Conservation (phyloP, 2,113 vertebrate species). For the Hippocampus abdominalis region DNA sequence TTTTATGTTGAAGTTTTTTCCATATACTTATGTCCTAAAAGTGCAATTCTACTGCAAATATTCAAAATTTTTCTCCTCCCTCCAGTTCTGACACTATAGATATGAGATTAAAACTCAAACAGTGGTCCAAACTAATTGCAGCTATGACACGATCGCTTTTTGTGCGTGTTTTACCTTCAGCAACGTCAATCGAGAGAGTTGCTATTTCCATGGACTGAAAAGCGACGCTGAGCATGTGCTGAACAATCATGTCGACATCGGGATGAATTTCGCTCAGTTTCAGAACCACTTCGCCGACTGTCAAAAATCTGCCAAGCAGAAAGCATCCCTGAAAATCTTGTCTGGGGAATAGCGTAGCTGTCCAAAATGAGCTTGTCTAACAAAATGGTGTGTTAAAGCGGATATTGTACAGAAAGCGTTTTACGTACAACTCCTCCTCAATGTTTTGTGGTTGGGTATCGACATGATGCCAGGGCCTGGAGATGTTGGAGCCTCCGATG, state of each 20-base stretch:
- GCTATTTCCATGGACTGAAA: conserved; percentile 56
- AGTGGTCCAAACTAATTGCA: background rate
- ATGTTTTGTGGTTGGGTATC: conserved; percentile 45
- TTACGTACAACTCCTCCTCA: conserved; percentile 66
- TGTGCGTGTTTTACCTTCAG: conserved; percentile 47
- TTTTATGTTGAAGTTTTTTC: background rate
- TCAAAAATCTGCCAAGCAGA: conserved; percentile 57
- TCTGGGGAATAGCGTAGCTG: background rate
- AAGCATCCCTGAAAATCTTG: background rate
- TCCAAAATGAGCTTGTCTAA: background rate
- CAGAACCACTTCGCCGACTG: conserved; percentile 42
- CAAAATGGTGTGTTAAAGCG: background rate
- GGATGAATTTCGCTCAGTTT: conserved; percentile 50
- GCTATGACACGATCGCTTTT: background rate
- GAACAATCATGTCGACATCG: conserved; percentile 39
- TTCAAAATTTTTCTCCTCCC: background rate
- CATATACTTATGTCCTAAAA: background rate
- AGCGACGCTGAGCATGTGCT: conserved; percentile 35
- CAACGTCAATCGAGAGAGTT: conserved; percentile 29
- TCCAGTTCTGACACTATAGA: no score
- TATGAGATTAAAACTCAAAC: background rate
- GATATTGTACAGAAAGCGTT: background rate
- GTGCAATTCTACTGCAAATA: background rate
- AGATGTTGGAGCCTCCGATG: conserved; percentile 2
- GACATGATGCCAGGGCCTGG: conserved; percentile 29